phyloP scores from a whole-genome alignment of 2,888 invertebrate genomes.

The Tachystola acroxantha region DNA sequence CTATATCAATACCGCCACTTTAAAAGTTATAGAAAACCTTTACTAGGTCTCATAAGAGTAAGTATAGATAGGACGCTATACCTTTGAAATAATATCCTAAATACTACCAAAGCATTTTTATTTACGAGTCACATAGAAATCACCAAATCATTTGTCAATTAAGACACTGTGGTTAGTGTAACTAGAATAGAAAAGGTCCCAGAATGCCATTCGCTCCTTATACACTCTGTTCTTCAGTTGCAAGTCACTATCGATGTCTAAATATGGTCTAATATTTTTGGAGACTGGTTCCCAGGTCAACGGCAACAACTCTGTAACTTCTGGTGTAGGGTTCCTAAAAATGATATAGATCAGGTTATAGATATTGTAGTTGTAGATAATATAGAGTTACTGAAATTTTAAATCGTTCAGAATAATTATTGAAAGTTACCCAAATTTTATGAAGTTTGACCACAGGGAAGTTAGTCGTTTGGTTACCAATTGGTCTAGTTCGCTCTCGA shows the following conservation, averaged over 20 bases:
- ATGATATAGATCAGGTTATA: not conserved
- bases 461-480: conserved; percentile 10
- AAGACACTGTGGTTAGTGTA: not conserved
- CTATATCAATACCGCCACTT: no score
- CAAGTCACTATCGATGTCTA: conserved; percentile 14
- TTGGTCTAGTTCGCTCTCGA: conserved; percentile 7
- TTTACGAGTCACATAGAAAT: no score
- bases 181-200: conserved; percentile 16
- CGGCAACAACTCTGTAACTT: conserved; percentile 10
- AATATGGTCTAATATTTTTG: conserved; percentile 9
- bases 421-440: conserved; percentile 10
- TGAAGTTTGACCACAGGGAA: conserved; percentile 16
- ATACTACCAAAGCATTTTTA: no score
- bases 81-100: no score
- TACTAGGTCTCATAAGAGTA: no score
- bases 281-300: conserved; percentile 15
- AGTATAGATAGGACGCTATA: no score
- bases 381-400: no score
- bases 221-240: conserved; percentile 8
- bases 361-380: no score
- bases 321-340: conserved; percentile 16
- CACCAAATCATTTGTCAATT: not conserved
- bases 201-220: conserved; percentile 16
- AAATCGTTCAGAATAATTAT: no score
- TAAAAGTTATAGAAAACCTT: no score